Evolutionary conservation across 2,888 invertebrate species (phyloP).

Genomic region (Cistogaster globosa): DNA sequence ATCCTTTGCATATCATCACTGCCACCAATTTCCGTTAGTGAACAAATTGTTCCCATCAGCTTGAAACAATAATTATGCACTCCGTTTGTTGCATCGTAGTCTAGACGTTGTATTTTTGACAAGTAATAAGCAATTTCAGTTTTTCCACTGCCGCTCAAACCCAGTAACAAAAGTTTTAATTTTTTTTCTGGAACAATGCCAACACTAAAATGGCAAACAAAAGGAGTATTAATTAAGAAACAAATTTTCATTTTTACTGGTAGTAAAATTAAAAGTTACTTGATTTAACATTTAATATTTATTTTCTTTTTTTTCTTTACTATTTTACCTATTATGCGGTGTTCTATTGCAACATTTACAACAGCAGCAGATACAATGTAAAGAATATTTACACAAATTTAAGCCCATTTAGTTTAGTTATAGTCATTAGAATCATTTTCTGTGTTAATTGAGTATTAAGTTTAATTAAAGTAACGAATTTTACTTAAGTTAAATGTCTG

Average conservation of each 20-base stretch:
- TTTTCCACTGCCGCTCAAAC: conserved; percentile 79
- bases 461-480: not conserved
- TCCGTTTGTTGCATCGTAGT: conserved; percentile 79
- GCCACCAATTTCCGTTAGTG: conserved; percentile 81
- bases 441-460: conserved; percentile 40
- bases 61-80: conserved; percentile 75
- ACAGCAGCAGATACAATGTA: conserved; percentile 58
- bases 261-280: conserved; percentile 19
- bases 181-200: conserved; percentile 70
- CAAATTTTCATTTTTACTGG: conserved; percentile 35
- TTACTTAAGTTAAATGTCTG: not conserved
- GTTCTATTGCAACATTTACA: conserved; percentile 50
- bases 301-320: not conserved
- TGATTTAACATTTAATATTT: conserved; percentile 21
- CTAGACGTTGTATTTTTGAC: conserved; percentile 72
- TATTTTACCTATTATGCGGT: conserved; percentile 66
- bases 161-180: conserved; percentile 79
- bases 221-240: conserved; percentile 1
- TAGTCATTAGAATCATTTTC: conserved; percentile 55
- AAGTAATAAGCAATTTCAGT: conserved; percentile 79
- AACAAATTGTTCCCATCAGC: conserved; percentile 66
- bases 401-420: conserved; percentile 71
- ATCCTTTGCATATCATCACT: conserved; percentile 80
- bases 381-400: conserved; percentile 70
- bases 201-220: conserved; percentile 63